phyloP scores from a whole-genome alignment of 1,140 invertebrate genomes.

The Paraescarpia echinospica region DNA sequence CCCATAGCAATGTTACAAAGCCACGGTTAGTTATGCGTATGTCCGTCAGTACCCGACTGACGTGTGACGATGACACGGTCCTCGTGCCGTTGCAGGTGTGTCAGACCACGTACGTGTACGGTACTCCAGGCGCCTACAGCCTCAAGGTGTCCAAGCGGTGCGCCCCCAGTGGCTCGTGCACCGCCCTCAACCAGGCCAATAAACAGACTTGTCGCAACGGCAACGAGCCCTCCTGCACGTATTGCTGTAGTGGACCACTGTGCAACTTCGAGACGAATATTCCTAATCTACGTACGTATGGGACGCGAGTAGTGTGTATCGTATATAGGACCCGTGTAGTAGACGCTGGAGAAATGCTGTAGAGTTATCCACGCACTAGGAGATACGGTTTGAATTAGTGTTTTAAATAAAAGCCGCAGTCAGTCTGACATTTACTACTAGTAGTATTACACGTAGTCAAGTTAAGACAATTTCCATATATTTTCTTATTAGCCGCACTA shows the following conservation, averaged over 20 bases:
- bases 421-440: neutral
- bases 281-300: neutral
- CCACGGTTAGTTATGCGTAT: no score
- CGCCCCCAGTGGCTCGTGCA: neutral
- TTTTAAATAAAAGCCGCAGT: neutral
- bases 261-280: neutral
- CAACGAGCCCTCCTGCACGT: neutral
- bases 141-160: neutral
- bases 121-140: neutral
- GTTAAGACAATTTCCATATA: neutral
- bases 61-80: no score
- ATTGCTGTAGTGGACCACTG: conserved; percentile 4
- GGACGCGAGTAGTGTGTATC: neutral
- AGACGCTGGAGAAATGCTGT: neutral
- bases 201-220: neutral
- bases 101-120: neutral
- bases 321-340: neutral
- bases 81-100: neutral
- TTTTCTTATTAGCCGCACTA: neutral
- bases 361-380: neutral
- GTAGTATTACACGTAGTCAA: neutral
- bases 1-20: neutral
- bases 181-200: neutral
- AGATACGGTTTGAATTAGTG: neutral
- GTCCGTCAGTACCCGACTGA: no score